Base-by-base conservation (phyloP, 2,888 invertebrate species). In the Argyra leucocephala region DNA sequence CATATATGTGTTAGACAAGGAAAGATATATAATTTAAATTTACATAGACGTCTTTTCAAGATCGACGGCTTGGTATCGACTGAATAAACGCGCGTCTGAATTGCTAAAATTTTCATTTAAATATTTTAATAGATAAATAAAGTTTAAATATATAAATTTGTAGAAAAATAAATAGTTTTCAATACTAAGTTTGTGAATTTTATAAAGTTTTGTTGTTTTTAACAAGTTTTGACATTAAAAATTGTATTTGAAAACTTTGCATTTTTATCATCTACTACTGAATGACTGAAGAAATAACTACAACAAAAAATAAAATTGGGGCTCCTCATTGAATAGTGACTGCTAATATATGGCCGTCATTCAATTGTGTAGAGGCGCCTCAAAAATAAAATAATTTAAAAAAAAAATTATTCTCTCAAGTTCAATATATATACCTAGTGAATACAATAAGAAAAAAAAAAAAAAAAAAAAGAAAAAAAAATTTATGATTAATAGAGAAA, bases 191-290 rank as follows among this genome's bases (percentile, higher is more conserved):
- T 69, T 66, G 67, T 70, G 69, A 70, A 71, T 66, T 65, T 63
- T 65, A 62, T 71, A 65, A 73, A 73, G 72, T 70, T 71, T 63
- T 24, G 57, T 37, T 64, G 64, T 72, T 72, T 69, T 69, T 65
- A 63, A 59, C 65, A 24, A 69, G 69, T 67, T 73, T 72, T 70
- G 67, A 70, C 69, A 69, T 65, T 69, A 69, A 73, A 74, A 76
- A 75, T 70, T 72, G 70, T 69, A 70, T 70, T 72, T 74, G 70
- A 76, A 76, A 74, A 76, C 67, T 59, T 59, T 59, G 23, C 59
- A 48, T 48, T 48, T 48, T 48, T 48, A 48, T 48, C 48, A 48
- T 48, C 48, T 48, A 12, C 5, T 48, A 12, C 5, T 48, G 48
- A 48, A 48, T 48, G 48, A 48, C 48, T 48, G 48, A 48, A 48